Evolutionary conservation across 2,113 vertebrate species (phyloP), one percentile per base, ranked within the genome.

Genomic region (Dicaeum eximium): DNA sequence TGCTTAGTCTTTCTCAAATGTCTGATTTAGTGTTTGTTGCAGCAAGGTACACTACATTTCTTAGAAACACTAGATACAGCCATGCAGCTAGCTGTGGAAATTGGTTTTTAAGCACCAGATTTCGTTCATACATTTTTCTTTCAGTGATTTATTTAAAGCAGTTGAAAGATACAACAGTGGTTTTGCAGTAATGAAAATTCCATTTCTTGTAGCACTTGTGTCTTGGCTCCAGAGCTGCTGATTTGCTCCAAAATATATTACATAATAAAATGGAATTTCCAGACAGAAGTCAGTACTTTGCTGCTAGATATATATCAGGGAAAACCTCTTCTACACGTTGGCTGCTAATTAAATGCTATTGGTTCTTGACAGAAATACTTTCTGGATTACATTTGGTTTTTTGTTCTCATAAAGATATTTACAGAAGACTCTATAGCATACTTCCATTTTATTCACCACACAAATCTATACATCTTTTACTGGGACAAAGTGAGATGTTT

Each of bases 261-360:
- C 92, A 80, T 88, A 97, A 97, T 97, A 90, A 96, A 97, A 96
- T 97, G 57, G 75, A 95, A 91, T 97, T 97, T 98, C 95, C 97
- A 97, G 95, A 98, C 51, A 96, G 81, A 93, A 96, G 53, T 95
- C 91, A 95, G 60, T 65, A 82, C 84, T 97, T 89, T 75, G 71
- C 8, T 95, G 45, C 28, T 94, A 92, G 64, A 92, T 95, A 51
- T 92, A 75, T 75, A 95, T 92, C 61, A 96, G 64, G 45, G 82
- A 62, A 94, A 94, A 56, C 91, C 44, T 97, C 53, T 88, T 93
- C 81, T 94, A 73, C 85, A 75, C 30, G 8, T 86, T 92, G 77
- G 74, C 80, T 96, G 45, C 44, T 95, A 96, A 97, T 96, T 95
- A 96, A 62, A 83, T 27, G 58, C 65, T 85, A 65, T 95, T 92